A percentile compares a stretch with the other conserved stretches of the same genome.
phyloP scores from a whole-genome alignment of 2,888 invertebrate genomes.

The Lymantria dispar region DNA sequence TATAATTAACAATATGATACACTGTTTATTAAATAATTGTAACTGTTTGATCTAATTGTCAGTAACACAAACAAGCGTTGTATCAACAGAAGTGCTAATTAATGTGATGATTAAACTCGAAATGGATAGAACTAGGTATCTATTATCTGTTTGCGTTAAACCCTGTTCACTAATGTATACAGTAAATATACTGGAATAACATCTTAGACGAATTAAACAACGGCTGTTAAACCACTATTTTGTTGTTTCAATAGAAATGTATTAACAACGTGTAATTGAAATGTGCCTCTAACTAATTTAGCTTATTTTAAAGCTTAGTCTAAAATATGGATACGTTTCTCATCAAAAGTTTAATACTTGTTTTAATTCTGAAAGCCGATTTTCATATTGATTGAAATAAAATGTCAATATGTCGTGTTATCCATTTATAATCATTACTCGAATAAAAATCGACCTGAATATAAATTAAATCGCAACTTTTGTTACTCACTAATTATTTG shows the following conservation, averaged over 20 bases:
- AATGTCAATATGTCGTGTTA: too few relatives aligned
- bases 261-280: not conserved
- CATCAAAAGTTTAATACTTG: too few relatives aligned
- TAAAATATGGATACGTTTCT: slow-evolving; percentile 24
- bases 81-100: slow-evolving; percentile 74
- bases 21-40: slow-evolving; percentile 60
- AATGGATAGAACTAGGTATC: slow-evolving; percentile 65
- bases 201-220: slow-evolving; percentile 27
- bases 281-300: slow-evolving; percentile 17
- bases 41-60: slow-evolving; percentile 70
- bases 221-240: not conserved
- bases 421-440: too few relatives aligned
- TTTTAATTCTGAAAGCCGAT: too few relatives aligned
- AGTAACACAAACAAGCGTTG: slow-evolving; percentile 63
- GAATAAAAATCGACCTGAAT: too few relatives aligned
- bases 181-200: slow-evolving; percentile 40
- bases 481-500: too few relatives aligned
- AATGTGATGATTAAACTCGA: slow-evolving; percentile 73
- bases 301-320: slow-evolving; percentile 30
- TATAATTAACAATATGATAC: slow-evolving; percentile 30
- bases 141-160: slow-evolving; percentile 61
- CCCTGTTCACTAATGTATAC: slow-evolving; percentile 30
- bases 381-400: too few relatives aligned
- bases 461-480: too few relatives aligned
- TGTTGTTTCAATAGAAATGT: slow-evolving; percentile 8